Conservation (phyloP, 2,888 invertebrate species). For the Drosophila setosimentum region DNA sequence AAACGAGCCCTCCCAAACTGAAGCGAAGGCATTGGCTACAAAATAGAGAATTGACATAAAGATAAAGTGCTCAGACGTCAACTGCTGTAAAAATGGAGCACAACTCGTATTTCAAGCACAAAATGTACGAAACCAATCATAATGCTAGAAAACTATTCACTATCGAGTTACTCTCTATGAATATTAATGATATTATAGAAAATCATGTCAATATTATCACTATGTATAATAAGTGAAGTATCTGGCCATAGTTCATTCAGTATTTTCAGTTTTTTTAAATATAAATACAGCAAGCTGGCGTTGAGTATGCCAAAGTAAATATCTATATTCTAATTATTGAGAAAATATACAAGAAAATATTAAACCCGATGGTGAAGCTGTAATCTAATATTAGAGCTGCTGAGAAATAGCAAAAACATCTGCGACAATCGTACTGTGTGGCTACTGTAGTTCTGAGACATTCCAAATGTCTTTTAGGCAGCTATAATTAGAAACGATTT, state of each 20-base stretch:
- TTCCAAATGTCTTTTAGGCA: no score
- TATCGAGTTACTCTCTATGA: slow-evolving; percentile 20
- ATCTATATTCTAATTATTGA: not conserved
- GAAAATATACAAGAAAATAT: not conserved
- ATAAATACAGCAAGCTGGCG: not conserved
- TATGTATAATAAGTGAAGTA: not conserved
- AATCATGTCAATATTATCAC: not conserved
- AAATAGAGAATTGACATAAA: slow-evolving; percentile 64
- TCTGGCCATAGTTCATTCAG: not conserved
- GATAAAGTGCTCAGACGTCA: slow-evolving; percentile 71
- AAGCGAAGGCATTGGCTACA: slow-evolving; percentile 21
- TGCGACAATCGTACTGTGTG: not conserved
- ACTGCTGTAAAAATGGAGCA: slow-evolving; percentile 49
- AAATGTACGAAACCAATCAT: slow-evolving; percentile 30
- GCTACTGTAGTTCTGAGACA: not conserved
- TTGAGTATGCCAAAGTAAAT: not conserved
- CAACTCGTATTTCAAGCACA: slow-evolving; percentile 47
- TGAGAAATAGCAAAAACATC: not conserved
- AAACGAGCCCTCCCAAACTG: slow-evolving; percentile 24
- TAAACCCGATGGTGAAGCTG: not conserved
- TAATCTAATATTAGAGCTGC: not conserved
- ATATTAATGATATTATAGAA: not conserved
- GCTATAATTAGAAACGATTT: not conserved
- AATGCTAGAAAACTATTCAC: slow-evolving; percentile 25
- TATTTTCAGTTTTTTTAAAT: not conserved